Conservation (phyloP, 64 coral and sea anemone genomes). For the Pocillopora damicornis region DNA sequence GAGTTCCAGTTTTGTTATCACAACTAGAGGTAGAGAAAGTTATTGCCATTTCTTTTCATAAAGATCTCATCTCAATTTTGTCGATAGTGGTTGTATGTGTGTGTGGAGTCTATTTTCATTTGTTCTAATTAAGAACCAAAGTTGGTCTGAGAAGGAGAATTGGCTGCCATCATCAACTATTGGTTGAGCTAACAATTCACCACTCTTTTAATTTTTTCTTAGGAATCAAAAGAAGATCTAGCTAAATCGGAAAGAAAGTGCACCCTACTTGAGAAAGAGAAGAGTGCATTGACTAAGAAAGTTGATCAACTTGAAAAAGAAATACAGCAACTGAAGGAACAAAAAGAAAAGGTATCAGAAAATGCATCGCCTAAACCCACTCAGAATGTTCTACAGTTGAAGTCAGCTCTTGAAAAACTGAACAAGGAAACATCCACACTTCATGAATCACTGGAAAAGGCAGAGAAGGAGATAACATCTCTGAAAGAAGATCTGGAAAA, state of each 20-base stretch:
- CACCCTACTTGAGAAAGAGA: constrained; percentile 40
- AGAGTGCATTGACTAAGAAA: constrained; percentile 35
- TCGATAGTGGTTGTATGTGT: no score
- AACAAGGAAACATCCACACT: constrained; percentile 87
- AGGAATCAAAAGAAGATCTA: constrained; percentile 48
- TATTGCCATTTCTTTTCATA: no score
- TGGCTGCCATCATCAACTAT: background rate
- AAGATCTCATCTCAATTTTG: no score
- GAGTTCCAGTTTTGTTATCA: no score
- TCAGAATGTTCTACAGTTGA: constrained; percentile 54
- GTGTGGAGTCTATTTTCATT: no score
- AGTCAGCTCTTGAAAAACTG: constrained; percentile 77
- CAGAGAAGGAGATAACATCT: constrained; percentile 49
- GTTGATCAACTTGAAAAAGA: constrained; percentile 58
- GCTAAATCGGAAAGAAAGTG: constrained; percentile 16
- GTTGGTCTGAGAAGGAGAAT: no score
- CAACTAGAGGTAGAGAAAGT: no score
- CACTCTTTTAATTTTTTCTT: background rate
- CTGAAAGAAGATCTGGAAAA: constrained; percentile 57
- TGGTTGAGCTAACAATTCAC: background rate
- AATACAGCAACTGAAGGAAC: constrained; percentile 25
- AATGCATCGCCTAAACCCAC: constrained; percentile 14
- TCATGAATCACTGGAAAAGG: constrained; percentile 79
- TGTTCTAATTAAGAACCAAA: no score
- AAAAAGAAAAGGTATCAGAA: constrained; percentile 20